phyloP scores from a whole-genome alignment of 35 echinoderm and acorn worm species.

The Ptychodera flava region DNA sequence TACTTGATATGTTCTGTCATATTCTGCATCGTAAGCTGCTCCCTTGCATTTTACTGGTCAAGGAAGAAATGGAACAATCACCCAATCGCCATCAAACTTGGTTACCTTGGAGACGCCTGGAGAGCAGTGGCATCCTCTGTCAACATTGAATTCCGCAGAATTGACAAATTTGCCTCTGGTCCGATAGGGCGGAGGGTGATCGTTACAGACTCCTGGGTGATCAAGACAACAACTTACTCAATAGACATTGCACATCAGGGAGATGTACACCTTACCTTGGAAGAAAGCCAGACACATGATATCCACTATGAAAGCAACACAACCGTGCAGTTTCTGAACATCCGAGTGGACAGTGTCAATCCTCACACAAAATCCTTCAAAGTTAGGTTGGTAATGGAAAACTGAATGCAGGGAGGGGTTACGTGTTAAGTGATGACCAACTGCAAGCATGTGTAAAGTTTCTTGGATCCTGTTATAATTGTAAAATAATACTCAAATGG shows the following conservation, averaged over 20 bases:
- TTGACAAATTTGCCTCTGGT: constrained; percentile 85
- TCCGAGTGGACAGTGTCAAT: constrained; percentile 68
- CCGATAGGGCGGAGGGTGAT: constrained; percentile 58
- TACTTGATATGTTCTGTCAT: constrained; percentile 14
- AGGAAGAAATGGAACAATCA: constrained; percentile 55
- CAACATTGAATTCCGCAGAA: constrained; percentile 76
- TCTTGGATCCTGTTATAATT: too few species aligned
- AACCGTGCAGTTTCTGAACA: constrained; percentile 66
- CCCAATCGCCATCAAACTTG: constrained; percentile 56
- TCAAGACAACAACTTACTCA: constrained; percentile 54
- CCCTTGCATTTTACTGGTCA: constrained; percentile 37
- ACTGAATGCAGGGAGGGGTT: too few species aligned
- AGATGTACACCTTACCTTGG: constrained; percentile 75
- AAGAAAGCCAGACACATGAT: constrained; percentile 67
- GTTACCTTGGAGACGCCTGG: constrained; percentile 76
- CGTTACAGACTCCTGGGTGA: constrained; percentile 93
- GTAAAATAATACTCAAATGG: too few species aligned
- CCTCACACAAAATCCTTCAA: constrained; percentile 57
- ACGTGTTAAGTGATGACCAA: too few species aligned
- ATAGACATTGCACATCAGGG: constrained; percentile 66
- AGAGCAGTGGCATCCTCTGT: constrained; percentile 50
- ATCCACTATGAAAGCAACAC: constrained; percentile 64
- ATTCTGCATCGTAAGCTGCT: not conserved
- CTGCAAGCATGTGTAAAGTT: too few species aligned
- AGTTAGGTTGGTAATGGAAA: constrained; percentile 75